These are phyloP conservation scores for Sorex fumeus DNA, from an alignment of 2,113 vertebrate genomes.

Conservation along the genomic window DNA sequence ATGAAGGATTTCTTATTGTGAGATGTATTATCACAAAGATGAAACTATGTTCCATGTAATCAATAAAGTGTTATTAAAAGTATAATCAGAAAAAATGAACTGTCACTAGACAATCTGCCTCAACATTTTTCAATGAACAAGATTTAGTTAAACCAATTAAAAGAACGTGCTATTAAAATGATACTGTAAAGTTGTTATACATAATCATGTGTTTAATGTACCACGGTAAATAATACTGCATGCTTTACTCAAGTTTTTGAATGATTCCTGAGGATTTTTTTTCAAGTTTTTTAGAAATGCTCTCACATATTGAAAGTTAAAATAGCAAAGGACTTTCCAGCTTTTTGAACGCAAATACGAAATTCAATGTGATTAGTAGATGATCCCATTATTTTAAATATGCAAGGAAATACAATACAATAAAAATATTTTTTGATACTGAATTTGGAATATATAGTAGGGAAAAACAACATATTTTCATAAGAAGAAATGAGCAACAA, in stretches of 20 bases:
- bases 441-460: constrained; percentile 2
- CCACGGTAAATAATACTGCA: constrained; percentile 25
- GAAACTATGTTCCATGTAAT: constrained; percentile 59
- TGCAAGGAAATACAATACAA: not conserved
- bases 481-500: constrained; percentile 44
- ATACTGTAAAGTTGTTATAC: constrained; percentile 32
- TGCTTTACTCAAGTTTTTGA: constrained; percentile 17
- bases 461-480: constrained; percentile 48
- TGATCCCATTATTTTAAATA: constrained; percentile 27
- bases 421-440: not conserved
- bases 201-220: constrained; percentile 61
- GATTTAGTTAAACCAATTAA: constrained; percentile 74
- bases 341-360: not conserved
- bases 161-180: constrained; percentile 62
- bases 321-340: not conserved
- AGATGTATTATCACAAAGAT: constrained; percentile 37
- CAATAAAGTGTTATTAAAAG: constrained; percentile 72
- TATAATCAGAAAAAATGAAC: constrained; percentile 77
- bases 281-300: not conserved
- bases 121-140: constrained; percentile 62
- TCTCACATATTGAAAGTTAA: not conserved
- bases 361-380: not conserved
- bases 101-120: constrained; percentile 63
- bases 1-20: constrained; percentile 40
- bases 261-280: not conserved